Percentiles rank a stretch among this genome's conserved stretches.
Conservation (phyloP, 2,797 vertebrate genomes). For the Hyperoplus immaculatus region DNA sequence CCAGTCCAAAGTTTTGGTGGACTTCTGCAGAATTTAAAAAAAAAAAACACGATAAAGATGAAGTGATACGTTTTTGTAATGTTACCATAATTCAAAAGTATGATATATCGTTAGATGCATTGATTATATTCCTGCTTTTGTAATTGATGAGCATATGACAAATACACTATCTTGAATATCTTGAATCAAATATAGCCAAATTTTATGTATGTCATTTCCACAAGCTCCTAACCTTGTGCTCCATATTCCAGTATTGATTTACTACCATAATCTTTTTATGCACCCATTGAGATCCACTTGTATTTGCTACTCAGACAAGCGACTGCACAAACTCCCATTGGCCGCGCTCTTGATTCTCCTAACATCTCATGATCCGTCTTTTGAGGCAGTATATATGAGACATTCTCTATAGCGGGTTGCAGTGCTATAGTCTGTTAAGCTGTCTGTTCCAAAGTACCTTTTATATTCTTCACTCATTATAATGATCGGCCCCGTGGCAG, state of each 20-base stretch:
- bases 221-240: background rate
- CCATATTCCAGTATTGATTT: background rate
- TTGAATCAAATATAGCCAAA: no score
- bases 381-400: conserved; percentile 22
- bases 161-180: no score
- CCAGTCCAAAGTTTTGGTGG: background rate
- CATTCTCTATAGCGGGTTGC: conserved; percentile 20
- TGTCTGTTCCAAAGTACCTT: conserved; percentile 45
- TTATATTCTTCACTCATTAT: conserved; percentile 59
- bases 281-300: background rate
- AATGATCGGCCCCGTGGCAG: conserved; percentile 70
- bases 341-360: conserved; percentile 4
- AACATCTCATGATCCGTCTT: conserved; percentile 16
- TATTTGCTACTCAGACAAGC: background rate
- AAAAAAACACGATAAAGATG: background rate
- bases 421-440: conserved; percentile 30
- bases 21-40: conserved; percentile 7
- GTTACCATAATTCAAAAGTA: background rate
- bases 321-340: conserved; percentile 6
- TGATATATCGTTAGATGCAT: background rate
- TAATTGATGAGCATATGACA: no score
- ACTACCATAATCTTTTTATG: background rate
- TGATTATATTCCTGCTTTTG: background rate
- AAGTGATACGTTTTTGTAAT: background rate
- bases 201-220: background rate